A percentile compares a stretch with the other conserved stretches of the same genome.
Evolutionary conservation across 2,888 invertebrate genomes (phyloP).

Genomic region (Callosobruchus maculatus): DNA sequence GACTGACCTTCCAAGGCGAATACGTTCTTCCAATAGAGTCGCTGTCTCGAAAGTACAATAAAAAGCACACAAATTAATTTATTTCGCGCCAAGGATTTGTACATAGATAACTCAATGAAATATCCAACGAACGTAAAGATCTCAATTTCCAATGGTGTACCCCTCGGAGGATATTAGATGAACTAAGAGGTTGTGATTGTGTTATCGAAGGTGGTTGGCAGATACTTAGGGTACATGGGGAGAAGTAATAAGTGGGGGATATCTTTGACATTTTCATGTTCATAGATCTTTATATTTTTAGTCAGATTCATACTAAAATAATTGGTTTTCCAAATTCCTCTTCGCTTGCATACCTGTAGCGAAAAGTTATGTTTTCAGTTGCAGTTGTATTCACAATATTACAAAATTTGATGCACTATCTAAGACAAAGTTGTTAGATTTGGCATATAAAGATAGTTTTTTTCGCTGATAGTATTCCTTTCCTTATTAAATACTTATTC

Average conservation of each 20-base stretch:
- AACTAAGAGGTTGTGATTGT: background rate
- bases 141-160: background rate
- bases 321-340: no score
- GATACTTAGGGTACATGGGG: background rate
- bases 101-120: background rate
- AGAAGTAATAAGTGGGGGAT: background rate
- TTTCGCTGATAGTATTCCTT: no score
- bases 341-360: no score
- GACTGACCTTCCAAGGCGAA: background rate
- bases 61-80: slow-evolving; percentile 26
- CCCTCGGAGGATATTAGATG: background rate
- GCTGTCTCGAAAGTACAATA: slow-evolving; percentile 44
- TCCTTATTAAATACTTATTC: no score
- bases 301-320: no score
- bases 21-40: slow-evolving; percentile 7
- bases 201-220: background rate
- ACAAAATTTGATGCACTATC: no score
- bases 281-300: no score
- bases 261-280: no score
- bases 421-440: no score
- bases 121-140: background rate
- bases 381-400: no score
- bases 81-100: slow-evolving; percentile 12
- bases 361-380: no score
- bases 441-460: no score